phyloP scores from a whole-genome alignment of 23 tunicate species.

The Styela plicata region DNA sequence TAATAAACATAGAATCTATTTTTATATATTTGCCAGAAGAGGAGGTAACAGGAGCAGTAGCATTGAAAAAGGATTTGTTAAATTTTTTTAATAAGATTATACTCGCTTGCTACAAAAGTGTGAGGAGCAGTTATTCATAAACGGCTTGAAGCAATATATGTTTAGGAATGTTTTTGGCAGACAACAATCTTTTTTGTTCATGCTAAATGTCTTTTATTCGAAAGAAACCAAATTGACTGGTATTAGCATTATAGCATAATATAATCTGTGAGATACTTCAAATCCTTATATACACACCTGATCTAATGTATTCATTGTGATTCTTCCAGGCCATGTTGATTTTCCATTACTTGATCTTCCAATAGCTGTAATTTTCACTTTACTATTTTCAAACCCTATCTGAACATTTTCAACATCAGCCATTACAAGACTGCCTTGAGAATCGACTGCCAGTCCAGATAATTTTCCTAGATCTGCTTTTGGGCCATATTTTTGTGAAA shows the following conservation, averaged over 20 bases:
- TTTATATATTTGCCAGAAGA: no score
- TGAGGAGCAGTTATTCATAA: no score
- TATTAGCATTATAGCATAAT: background rate
- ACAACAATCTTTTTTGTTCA: no score
- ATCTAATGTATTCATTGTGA: slow-evolving; percentile 50
- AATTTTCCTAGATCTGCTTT: slow-evolving; percentile 53
- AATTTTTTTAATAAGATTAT: no score
- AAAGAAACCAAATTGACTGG: no score
- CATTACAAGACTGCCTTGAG: slow-evolving; percentile 31
- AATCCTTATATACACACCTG: slow-evolving; percentile 30
- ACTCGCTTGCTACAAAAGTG: no score
- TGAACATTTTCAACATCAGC: slow-evolving; percentile 50
- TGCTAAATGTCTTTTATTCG: no score
- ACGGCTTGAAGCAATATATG: no score
- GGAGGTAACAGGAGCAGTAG: no score
- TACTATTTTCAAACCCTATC: slow-evolving; percentile 29
- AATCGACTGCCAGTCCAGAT: slow-evolving; percentile 48
- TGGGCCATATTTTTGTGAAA: slow-evolving; percentile 50
- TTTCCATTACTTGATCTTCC: slow-evolving; percentile 33
- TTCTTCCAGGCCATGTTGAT: slow-evolving; percentile 66
- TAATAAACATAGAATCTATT: no score
- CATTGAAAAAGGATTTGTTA: no score
- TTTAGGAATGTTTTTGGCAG: no score
- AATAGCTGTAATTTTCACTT: slow-evolving; percentile 29
- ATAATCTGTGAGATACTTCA: background rate